Evolutionary conservation across 2,888 invertebrate species (phyloP), one percentile per base, ranked within the genome.

Genomic region (Cephus runcator): DNA sequence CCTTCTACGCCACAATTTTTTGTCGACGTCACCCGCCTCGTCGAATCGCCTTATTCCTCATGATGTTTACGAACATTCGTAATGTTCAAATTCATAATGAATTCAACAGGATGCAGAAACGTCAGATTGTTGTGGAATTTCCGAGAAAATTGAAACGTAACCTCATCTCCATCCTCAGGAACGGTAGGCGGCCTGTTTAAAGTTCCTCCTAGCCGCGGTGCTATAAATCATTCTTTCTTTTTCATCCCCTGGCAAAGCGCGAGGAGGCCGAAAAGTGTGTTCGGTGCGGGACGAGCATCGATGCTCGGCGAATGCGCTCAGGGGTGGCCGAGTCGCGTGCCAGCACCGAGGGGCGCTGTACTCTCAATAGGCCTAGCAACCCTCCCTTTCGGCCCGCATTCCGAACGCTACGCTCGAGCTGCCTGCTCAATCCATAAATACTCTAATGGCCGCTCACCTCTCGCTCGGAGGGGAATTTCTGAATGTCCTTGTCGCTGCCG

Each of bases 371-470:
- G 40, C 40, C 40, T 4, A 40, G 73, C 73, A n/a, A 34, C 73
- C 35, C 73, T 73, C 73, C 33, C 73, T 73, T 75, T 73, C 76
- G n/a, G 34, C 69, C 68, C 75, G 36, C 68, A 69, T 75, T 75
- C 69, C 69, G 78, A 75, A 56, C 74, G 77, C 75, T 71, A 77
- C 80, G 80, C 79, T 81, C 81, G 75, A 76, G 73, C 83, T 81
- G 80, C 78, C 78, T 83, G 84, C 84, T 84, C 86, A 88, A 89
- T 89, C 87, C 87, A 89, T 89, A 89, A 90, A 89, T 90, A 90
- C 87, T 87, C 86, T 89, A 89, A 89, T 88, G 85, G 89, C 85
- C 81, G 40, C 87, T 87, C 87, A 89, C 87, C 87, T 89, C 87
- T 88, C 88, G 88, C 87, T 83, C 85, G 87, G 40, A 40, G 40